Evolutionary conservation across 2,888 invertebrate species (phyloP), one percentile per base, ranked within the genome.

Genomic region (Pocota personata): DNA sequence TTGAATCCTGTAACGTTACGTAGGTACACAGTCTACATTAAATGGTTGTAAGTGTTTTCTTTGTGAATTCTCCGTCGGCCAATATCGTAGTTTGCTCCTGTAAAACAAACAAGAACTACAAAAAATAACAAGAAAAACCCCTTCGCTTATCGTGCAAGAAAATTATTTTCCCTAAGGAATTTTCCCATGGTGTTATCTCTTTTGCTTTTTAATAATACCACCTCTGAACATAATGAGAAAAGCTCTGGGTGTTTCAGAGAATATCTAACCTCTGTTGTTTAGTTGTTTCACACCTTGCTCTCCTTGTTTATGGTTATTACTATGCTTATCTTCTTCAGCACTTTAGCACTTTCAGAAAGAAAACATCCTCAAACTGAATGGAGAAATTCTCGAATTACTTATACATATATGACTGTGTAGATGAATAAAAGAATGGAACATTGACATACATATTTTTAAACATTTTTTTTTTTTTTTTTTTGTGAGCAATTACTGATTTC

Each of bases 231-330:
- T 78, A 78, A 78, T 62, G 78, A 78, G 69, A 77, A 66, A 52
- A 77, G 60, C 78, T 78, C 24, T 62, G 55, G 69, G 69, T 71
- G 52, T 62, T 67, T 30, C 62, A 27, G n/a, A 43, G 43, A 55
- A 40, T 37, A 35, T 43, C 66, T 67, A 66, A 66, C 60, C 62
- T 62, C 69, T 58, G 43, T 60, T 69, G 69, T 78, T 78, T 69
- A 62, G 62, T 62, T 71, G 52, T 14, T 71, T 78, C 78, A 69
- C 62, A 78, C 78, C 78, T 78, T 78, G 52, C 62, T 78, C 62
- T 35, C 46, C 24, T 62, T 78, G 69, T 78, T 78, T 78, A 78
- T 69, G 78, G 69, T 78, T 78, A 78, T 78, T 78, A 69, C 69
- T 43, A 55, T 55, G 62, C 69, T 78, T 78, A 78, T 71, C 55